Base-by-base conservation (phyloP, 2,888 invertebrate genomes). In the Hartigia nigra region DNA sequence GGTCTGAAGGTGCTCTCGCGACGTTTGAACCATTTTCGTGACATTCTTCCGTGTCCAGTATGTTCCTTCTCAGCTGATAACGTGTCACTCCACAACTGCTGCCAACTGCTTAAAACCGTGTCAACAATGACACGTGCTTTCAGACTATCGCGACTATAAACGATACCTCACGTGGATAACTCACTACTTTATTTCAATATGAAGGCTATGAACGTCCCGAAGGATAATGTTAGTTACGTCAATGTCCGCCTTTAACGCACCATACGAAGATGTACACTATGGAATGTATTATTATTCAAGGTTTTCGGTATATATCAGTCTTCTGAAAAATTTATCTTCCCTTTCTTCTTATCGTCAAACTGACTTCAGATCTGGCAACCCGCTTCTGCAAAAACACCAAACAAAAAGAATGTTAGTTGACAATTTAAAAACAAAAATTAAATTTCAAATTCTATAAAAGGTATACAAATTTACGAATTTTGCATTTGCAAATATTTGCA, bases 1-100 rank as follows among this genome's bases (percentile, higher is more conserved):
- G 89, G 90, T 77, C 86, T 78, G 84, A 86, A 88, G 77, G 85
- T 84, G 83, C 84, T 86, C 84, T 87, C 82, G 80, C 80, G 82
- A 79, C 84, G 74, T 74, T 83, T 80, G 83, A 84, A 84, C 83
- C 86, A 88, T 85, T 86, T 86, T 77, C 84, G 87, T 75, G 80
- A 85, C 90, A 91, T 91, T 82, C 86, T 88, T 86, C 82, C 81
- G 81, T 84, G 84, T 88, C 88, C 89, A 89, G 89, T 88, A 86
- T 86, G 82, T 77, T 78, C 74, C 32, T 55, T 5, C 9, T 1
- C 55, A 23, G 23, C 23, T 9, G 55, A 55, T 23, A 9, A 55
- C 55, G 55, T 55, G 23, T 55, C 55, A 55, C 55, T 55, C 23
- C 9, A 9, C 5, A 23, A 55, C 23, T 55, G 23, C 23, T 55